These are phyloP conservation scores for Cheumatopsyche charites DNA, from an alignment of 1,140 invertebrate species.

Conservation along the genomic window DNA sequence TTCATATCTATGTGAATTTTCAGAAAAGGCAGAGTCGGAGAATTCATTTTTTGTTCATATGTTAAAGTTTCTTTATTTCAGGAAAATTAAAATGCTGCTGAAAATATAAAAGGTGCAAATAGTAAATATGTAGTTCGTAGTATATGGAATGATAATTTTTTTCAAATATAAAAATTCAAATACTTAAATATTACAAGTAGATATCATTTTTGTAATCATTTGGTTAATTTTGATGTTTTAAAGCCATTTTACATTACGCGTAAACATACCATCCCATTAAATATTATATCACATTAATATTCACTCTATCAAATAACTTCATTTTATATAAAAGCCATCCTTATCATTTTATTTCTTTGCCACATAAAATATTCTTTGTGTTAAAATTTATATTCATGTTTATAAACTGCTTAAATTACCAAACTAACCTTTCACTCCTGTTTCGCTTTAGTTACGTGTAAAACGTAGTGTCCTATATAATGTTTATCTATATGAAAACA, in stretches of 20 bases:
- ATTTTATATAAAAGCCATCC: background rate
- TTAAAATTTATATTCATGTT: too few relatives aligned
- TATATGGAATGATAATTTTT: conserved; percentile 25
- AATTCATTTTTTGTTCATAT: background rate
- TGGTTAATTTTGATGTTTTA: background rate
- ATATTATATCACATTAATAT: background rate
- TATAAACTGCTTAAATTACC: background rate
- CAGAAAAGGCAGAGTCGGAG: background rate
- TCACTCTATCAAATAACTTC: too few relatives aligned
- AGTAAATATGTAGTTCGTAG: conserved; percentile 32
- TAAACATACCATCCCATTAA: background rate
- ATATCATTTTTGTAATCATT: background rate
- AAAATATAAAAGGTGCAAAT: conserved; percentile 2
- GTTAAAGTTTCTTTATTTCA: background rate
- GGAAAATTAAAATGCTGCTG: background rate
- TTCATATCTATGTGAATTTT: too few relatives aligned
- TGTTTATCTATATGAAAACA: background rate
- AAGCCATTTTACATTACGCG: background rate
- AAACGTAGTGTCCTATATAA: background rate
- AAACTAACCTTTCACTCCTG: background rate
- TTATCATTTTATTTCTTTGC: conserved; percentile 1
- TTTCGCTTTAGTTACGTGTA: background rate
- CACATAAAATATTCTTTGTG: too few relatives aligned
- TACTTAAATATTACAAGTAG: conserved; percentile 17
- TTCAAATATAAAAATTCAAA: conserved; percentile 3